Percentiles rank a stretch among this genome's conserved stretches.
Evolutionary conservation across 2,888 invertebrate species (phyloP).

Genomic region (Drepanosiphum platanoidis): DNA sequence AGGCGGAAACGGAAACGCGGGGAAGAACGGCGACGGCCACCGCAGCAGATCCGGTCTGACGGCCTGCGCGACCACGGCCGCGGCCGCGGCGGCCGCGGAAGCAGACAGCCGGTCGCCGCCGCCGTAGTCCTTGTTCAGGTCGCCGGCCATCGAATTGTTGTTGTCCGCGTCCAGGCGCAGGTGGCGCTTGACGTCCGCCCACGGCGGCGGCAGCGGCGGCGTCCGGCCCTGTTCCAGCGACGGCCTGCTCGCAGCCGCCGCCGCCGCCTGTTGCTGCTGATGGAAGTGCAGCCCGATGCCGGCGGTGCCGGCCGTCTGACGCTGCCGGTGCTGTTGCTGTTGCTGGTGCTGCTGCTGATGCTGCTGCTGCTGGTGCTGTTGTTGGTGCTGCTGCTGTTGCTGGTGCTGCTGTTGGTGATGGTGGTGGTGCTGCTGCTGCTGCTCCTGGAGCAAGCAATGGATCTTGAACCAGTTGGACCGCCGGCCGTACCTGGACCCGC

Average conservation of each 20-base stretch:
- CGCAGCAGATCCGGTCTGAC: slow-evolving; percentile 41
- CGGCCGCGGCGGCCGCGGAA: slow-evolving; percentile 45
- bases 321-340: not conserved
- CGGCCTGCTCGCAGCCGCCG: not conserved
- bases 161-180: slow-evolving; percentile 49
- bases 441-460: slow-evolving; percentile 87
- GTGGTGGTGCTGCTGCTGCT: slow-evolving; percentile 67
- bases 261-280: not conserved
- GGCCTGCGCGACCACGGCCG: slow-evolving; percentile 39
- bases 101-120: slow-evolving; percentile 25
- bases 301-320: not conserved
- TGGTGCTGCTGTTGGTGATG: slow-evolving; percentile 44
- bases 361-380: not conserved
- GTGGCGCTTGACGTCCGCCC: slow-evolving; percentile 50
- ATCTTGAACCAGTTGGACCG: slow-evolving; percentile 95
- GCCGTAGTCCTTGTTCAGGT: slow-evolving; percentile 32
- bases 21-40: slow-evolving; percentile 60
- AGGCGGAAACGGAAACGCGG: slow-evolving; percentile 61
- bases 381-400: not conserved
- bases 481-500: slow-evolving; percentile 88
- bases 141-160: slow-evolving; percentile 38
- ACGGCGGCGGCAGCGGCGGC: not conserved
- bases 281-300: not conserved
- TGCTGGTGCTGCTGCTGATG: not conserved
- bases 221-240: slow-evolving; percentile 19